phyloP scores from a whole-genome alignment of 1,140 invertebrate species.

The Radopholus similis region DNA sequence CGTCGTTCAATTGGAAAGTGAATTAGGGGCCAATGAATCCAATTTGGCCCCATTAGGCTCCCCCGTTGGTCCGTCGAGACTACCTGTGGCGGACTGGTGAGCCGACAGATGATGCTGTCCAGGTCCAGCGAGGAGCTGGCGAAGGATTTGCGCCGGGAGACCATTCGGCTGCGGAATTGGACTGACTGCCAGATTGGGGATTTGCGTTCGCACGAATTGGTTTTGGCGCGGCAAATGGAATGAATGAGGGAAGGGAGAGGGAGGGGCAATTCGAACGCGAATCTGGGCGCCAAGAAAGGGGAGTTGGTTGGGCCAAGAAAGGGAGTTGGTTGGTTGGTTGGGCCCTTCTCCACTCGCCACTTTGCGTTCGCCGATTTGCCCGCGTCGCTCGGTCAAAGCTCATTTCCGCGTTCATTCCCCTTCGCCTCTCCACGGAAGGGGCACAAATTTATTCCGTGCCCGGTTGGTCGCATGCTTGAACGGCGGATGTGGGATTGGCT shows the following conservation, averaged over 20 bases:
- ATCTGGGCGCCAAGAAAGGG: background rate
- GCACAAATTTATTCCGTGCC: too few relatives aligned
- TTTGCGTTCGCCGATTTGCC: too few relatives aligned
- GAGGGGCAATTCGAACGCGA: background rate
- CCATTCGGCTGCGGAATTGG: constrained; percentile 1
- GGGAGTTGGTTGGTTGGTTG: too few relatives aligned
- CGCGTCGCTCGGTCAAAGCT: too few relatives aligned
- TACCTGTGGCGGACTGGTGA: background rate
- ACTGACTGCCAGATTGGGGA: background rate
- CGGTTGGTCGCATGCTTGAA: too few relatives aligned
- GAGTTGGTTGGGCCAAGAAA: background rate
- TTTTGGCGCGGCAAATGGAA: background rate
- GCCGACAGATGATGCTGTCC: constrained; percentile 5
- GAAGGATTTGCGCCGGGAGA: constrained; percentile 16
- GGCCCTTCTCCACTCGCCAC: too few relatives aligned
- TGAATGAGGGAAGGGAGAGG: background rate
- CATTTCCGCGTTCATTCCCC: too few relatives aligned
- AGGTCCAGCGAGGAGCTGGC: constrained; percentile 2
- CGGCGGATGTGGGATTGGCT: too few relatives aligned
- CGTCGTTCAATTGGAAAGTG: too few relatives aligned
- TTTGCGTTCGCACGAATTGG: background rate
- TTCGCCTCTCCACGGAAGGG: too few relatives aligned
- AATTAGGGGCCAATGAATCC: background rate
- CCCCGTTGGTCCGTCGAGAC: background rate
- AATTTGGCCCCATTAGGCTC: background rate